Evolutionary conservation across 2,888 invertebrate species (phyloP).

Genomic region (Listrodromus nycthemerus): DNA sequence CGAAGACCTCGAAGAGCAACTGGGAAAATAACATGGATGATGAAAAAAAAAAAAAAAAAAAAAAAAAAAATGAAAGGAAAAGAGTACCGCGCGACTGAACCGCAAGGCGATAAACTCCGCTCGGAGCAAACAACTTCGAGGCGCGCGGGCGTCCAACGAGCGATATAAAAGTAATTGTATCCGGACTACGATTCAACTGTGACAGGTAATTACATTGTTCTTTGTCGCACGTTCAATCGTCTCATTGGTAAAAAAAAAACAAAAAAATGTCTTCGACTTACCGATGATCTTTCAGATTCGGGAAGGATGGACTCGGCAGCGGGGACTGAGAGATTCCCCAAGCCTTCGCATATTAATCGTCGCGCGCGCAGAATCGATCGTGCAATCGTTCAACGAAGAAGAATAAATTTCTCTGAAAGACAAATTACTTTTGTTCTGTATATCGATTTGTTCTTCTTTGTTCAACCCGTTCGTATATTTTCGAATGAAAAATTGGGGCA

Average conservation of each 20-base stretch:
- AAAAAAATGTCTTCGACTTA: not conserved
- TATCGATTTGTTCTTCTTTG: not conserved
- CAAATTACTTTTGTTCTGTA: too few relatives aligned
- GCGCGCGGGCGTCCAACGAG: not conserved
- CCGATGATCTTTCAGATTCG: slow-evolving; percentile 17
- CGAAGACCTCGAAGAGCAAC: not conserved
- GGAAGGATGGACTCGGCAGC: slow-evolving; percentile 31
- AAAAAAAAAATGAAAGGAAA: not conserved
- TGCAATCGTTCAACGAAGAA: too few relatives aligned
- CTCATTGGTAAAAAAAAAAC: not conserved
- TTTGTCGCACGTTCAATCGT: not conserved
- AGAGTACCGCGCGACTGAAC: slow-evolving; percentile 1
- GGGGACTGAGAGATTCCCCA: slow-evolving; percentile 60
- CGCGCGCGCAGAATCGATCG: slow-evolving; percentile 47
- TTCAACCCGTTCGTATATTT: not conserved
- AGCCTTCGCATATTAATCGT: slow-evolving; percentile 64
- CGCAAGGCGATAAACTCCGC: slow-evolving; percentile 37
- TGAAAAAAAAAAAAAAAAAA: too few relatives aligned
- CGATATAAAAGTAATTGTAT: slow-evolving; percentile 24
- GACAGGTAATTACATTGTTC: not conserved
- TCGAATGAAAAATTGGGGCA: slow-evolving; percentile 23
- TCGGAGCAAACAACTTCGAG: slow-evolving; percentile 20
- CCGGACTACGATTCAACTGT: not conserved
- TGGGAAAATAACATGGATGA: not conserved
- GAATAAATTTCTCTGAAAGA: not conserved